These are phyloP conservation scores for Diachasmimorpha longicaudata DNA, from an alignment of 1,140 invertebrate species.

Conservation along the genomic window DNA sequence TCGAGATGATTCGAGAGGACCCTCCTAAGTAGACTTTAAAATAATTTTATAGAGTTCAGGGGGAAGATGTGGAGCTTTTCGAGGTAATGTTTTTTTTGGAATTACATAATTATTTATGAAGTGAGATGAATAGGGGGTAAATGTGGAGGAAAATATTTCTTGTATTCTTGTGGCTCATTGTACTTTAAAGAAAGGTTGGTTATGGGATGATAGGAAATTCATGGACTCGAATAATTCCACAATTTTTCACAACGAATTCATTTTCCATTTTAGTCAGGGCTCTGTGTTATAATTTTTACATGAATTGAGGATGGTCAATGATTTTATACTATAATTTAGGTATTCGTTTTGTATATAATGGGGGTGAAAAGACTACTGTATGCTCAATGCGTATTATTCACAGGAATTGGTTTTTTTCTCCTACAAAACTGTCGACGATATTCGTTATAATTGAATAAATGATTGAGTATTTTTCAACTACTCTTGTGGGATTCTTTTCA, in stretches of 20 bases:
- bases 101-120: too few species aligned
- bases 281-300: background rate
- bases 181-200: too few species aligned
- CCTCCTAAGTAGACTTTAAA: slow-evolving; percentile 44
- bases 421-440: background rate
- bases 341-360: background rate
- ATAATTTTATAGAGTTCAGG: slow-evolving; percentile 17
- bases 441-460: background rate
- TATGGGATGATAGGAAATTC: too few species aligned
- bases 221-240: background rate
- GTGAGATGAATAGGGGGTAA: too few species aligned
- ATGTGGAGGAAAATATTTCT: too few species aligned
- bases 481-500: background rate
- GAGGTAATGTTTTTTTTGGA: background rate
- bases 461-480: background rate
- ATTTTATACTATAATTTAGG: background rate
- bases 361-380: background rate
- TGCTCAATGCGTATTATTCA: background rate
- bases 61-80: background rate
- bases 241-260: background rate
- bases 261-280: background rate
- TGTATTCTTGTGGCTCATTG: too few species aligned
- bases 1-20: slow-evolving; percentile 62
- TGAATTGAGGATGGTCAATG: background rate
- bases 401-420: background rate